Percentiles rank a stretch among this genome's conserved stretches.
Conservation (phyloP, 2,797 vertebrate species). For the Anguilla megastoma region DNA sequence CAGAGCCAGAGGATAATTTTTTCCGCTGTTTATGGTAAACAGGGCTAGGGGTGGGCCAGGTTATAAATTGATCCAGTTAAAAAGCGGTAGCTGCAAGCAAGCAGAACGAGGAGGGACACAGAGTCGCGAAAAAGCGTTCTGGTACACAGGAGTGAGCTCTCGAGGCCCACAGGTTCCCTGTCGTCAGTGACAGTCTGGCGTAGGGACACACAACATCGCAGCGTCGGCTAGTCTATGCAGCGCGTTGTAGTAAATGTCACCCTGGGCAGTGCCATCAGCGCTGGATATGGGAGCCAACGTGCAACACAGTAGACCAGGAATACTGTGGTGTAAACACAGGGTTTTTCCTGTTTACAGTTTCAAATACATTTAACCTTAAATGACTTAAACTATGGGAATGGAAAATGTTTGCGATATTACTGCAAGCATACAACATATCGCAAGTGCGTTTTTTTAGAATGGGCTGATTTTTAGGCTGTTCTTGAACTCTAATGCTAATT, state of each 20-base stretch:
- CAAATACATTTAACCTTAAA: neutral
- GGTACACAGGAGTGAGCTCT: neutral
- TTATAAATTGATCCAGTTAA: neutral
- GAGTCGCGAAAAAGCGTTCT: neutral
- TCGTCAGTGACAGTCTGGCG: neutral
- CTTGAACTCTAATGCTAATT: neutral
- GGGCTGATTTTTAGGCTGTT: neutral
- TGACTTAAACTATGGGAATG: neutral
- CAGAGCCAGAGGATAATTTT: neutral
- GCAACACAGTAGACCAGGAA: neutral
- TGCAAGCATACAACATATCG: neutral
- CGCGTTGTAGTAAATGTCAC: neutral
- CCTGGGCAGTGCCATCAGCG: neutral
- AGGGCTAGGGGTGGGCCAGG: neutral
- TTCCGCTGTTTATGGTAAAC: constrained; percentile 15
- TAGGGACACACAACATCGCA: neutral
- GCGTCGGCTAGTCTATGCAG: neutral
- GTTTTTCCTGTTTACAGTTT: neutral
- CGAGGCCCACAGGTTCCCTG: neutral
- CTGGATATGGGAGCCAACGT: neutral
- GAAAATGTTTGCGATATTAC: neutral
- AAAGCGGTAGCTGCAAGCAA: neutral
- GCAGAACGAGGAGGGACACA: neutral
- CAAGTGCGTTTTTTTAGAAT: neutral
- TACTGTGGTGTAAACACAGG: neutral